phyloP scores from a whole-genome alignment of 2,113 vertebrate species.

The Jacana jacana region DNA sequence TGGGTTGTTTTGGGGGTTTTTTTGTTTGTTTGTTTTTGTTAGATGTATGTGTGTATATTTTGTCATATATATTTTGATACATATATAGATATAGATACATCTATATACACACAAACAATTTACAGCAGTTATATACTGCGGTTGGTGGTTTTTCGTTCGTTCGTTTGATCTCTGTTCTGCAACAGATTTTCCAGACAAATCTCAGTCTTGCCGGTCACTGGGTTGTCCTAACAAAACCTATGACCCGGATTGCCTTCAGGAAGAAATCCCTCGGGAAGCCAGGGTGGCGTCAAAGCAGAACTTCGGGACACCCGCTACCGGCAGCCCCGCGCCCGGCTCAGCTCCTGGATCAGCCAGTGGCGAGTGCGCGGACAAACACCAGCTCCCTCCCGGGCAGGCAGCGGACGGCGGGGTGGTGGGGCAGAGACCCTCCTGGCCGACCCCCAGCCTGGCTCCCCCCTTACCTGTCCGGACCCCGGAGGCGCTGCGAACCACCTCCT shows the following conservation, averaged over 20 bases:
- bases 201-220: not conserved
- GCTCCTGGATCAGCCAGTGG: no score
- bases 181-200: not conserved
- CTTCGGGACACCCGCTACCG: fast-evolving
- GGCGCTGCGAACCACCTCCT: fast-evolving
- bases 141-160: not conserved
- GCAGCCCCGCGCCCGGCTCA: not conserved
- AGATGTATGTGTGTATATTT: no score
- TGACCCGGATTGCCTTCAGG: fast-evolving
- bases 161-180: not conserved
- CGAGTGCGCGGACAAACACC: no score
- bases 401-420: no score
- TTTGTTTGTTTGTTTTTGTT: not conserved
- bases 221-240: not conserved
- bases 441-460: not conserved
- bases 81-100: fast-evolving
- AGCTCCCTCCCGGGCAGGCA: not conserved
- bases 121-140: fast-evolving
- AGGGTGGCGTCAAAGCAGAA: fast-evolving
- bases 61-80: no score
- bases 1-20: not conserved
- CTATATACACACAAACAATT: not conserved
- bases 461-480: fast-evolving
- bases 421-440: not conserved
- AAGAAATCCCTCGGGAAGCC: fast-evolving